These are phyloP conservation scores for Armadillidium nasatum DNA, from an alignment of 1,140 invertebrate genomes.

Conservation along the genomic window DNA sequence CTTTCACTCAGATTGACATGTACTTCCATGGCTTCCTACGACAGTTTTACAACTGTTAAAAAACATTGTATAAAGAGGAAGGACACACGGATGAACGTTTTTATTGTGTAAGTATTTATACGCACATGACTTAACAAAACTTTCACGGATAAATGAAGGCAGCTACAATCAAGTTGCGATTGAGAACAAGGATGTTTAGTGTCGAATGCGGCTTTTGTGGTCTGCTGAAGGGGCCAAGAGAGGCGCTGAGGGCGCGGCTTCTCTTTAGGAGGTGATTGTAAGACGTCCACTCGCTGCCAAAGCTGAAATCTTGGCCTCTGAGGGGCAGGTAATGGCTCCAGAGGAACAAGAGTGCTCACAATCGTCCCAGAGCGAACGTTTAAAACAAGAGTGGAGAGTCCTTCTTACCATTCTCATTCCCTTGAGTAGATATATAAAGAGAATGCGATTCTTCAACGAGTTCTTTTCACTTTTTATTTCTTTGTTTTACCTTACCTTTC, in stretches of 20 bases:
- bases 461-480: not conserved
- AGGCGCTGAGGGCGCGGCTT: not conserved
- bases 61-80: too few relatives aligned
- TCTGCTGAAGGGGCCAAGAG: not conserved
- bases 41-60: too few relatives aligned
- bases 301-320: conserved; percentile 6
- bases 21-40: too few relatives aligned
- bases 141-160: not conserved
- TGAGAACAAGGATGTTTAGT: not conserved
- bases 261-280: conserved; percentile 3
- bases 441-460: not conserved
- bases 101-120: too few relatives aligned
- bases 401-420: not conserved
- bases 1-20: too few relatives aligned
- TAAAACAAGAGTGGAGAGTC: not conserved
- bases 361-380: conserved; percentile 1
- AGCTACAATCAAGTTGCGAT: not conserved
- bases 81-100: too few relatives aligned
- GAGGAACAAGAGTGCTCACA: not conserved
- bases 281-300: not conserved
- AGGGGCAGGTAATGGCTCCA: conserved; percentile 1
- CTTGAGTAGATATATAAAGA: not conserved
- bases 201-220: conserved; percentile 7
- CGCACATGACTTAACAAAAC: too few relatives aligned
- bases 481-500: not conserved